These are phyloP conservation scores for Bombus superbus DNA, from an alignment of 1,140 invertebrate genomes.

Conservation along the genomic window DNA sequence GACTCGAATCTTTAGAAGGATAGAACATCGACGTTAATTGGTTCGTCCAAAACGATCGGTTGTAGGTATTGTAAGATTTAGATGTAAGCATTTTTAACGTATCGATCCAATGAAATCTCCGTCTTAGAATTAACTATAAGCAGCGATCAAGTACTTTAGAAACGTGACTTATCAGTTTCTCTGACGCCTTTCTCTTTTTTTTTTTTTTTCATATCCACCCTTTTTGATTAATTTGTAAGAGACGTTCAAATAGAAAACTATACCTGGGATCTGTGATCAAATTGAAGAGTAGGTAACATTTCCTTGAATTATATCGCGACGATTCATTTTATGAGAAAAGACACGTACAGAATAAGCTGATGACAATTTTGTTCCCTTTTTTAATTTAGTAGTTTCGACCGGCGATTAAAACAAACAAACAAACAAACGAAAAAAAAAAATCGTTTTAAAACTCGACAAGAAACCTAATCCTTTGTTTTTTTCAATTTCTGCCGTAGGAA, in stretches of 20 bases:
- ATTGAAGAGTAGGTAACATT: neutral
- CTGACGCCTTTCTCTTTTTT: neutral
- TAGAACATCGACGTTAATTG: no score
- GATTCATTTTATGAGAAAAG: neutral
- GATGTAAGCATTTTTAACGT: slow-evolving; percentile 20
- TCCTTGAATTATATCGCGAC: slow-evolving; percentile 4
- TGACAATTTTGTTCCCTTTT: neutral
- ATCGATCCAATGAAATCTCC: neutral
- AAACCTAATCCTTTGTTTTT: slow-evolving; percentile 73
- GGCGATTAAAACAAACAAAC: neutral
- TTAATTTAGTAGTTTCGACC: slow-evolving; percentile 24
- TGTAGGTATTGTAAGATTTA: slow-evolving; percentile 1
- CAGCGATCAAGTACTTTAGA: slow-evolving; percentile 12
- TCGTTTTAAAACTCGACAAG: neutral
- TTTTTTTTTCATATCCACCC: neutral
- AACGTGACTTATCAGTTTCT: neutral
- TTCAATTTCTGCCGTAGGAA: slow-evolving; percentile 74
- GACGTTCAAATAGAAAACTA: neutral
- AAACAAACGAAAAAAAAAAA: neutral
- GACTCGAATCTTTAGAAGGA: neutral
- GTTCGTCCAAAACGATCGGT: slow-evolving; percentile 2
- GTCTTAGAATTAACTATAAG: neutral
- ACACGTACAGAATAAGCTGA: neutral
- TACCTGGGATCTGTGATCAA: neutral
- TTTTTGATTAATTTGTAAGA: neutral